Percentiles rank a stretch among this genome's conserved stretches.
Conservation (phyloP, 2,797 vertebrate species). For the Synanceia verrucosa region DNA sequence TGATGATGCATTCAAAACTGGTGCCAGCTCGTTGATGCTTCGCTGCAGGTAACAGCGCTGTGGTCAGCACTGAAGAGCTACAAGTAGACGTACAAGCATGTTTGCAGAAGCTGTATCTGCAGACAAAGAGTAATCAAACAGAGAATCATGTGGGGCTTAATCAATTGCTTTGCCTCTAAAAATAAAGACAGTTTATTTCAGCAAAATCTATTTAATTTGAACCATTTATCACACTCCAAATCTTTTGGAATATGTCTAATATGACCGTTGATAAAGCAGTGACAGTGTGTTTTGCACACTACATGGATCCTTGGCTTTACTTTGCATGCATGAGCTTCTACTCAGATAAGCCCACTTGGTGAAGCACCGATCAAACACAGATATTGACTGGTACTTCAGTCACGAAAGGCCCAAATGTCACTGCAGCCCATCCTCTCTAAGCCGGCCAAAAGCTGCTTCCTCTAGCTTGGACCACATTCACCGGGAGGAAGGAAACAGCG, state of each 20-base stretch:
- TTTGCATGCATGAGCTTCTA: not conserved
- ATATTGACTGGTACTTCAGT: conserved; percentile 14
- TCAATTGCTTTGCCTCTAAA: not conserved
- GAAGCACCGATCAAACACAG: conserved; percentile 10
- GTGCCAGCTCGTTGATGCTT: conserved; percentile 21
- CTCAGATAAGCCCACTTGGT: not conserved
- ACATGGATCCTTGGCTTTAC: not conserved
- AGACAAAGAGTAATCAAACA: conserved; percentile 23
- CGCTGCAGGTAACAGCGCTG: conserved; percentile 18
- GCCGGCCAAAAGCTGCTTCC: conserved; percentile 43
- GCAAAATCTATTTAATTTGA: not conserved
- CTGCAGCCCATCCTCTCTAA: conserved; percentile 39
- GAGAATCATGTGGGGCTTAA: not conserved
- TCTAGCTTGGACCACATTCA: conserved; percentile 44
- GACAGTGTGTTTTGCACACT: too few species aligned
- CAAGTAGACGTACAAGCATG: conserved; percentile 17
- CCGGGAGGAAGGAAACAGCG: conserved; percentile 42
- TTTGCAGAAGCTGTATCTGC: conserved; percentile 39
- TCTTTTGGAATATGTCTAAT: too few species aligned
- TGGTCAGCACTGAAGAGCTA: conserved; percentile 1
- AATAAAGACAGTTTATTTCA: not conserved
- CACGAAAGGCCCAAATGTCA: conserved; percentile 44
- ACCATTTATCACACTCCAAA: not conserved
- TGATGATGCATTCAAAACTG: conserved; percentile 25
- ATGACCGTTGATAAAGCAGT: too few species aligned